Percentiles rank a stretch among this genome's conserved stretches.
phyloP scores from a whole-genome alignment of 2,797 vertebrate species.

The Iguana delicatissima region DNA sequence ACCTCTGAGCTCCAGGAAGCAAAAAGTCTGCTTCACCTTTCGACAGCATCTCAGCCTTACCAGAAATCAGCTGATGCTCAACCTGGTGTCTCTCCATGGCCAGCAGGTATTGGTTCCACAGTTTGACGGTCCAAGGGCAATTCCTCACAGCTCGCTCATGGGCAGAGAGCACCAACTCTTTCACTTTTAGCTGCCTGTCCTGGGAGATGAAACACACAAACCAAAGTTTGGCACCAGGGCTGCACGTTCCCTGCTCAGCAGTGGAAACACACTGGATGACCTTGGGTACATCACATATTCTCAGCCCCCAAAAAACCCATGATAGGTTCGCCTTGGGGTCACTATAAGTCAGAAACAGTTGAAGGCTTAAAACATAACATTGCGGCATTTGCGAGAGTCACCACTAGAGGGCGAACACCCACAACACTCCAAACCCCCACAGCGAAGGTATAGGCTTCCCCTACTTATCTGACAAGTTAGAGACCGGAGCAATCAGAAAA shows the following conservation, averaged over 20 bases:
- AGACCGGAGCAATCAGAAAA: too few relatives aligned
- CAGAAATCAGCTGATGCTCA: slow-evolving; percentile 86
- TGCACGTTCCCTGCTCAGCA: not conserved
- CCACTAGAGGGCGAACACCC: not conserved
- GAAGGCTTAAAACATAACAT: too few relatives aligned
- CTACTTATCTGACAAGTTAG: too few relatives aligned
- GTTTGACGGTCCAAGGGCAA: slow-evolving; percentile 95
- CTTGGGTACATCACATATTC: too few relatives aligned
- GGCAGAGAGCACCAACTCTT: slow-evolving; percentile 90
- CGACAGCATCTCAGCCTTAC: slow-evolving; percentile 71
- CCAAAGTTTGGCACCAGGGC: not conserved
- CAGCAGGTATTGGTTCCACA: slow-evolving; percentile 93
- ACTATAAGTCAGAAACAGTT: not conserved
- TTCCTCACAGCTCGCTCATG: slow-evolving; percentile 94
- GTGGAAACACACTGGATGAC: too few relatives aligned
- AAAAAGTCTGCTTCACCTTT: not conserved
- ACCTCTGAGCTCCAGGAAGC: too few relatives aligned
- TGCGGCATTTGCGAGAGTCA: too few relatives aligned
- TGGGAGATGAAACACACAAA: slow-evolving; percentile 59
- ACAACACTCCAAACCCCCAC: not conserved
- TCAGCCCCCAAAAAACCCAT: too few relatives aligned
- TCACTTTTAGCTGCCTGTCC: slow-evolving; percentile 95
- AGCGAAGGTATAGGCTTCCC: not conserved
- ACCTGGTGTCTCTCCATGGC: slow-evolving; percentile 92
- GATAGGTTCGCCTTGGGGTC: too few relatives aligned